Conservation (phyloP, 1,140 invertebrate species). For the Pseudomyrmex cubaensis region DNA sequence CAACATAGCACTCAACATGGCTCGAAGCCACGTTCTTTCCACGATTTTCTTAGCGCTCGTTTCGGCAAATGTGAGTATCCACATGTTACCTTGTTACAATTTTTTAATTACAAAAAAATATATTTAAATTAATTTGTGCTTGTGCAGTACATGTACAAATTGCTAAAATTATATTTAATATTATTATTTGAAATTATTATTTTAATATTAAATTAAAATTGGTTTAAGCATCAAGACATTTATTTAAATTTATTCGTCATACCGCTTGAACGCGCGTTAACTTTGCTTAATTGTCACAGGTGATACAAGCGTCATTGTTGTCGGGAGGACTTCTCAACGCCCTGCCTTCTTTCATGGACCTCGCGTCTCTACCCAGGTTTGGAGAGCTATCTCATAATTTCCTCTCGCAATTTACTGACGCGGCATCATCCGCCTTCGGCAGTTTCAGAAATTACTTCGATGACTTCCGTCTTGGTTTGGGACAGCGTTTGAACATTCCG, state of each 20-base stretch:
- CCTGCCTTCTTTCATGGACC: neutral
- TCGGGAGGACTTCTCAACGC: neutral
- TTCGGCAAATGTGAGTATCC: constrained; percentile 35
- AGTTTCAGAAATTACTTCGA: neutral
- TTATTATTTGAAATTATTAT: too few relatives aligned
- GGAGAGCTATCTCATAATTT: neutral
- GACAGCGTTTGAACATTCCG: neutral
- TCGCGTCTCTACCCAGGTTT: neutral
- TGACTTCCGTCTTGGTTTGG: neutral
- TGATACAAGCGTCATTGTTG: constrained; percentile 17
- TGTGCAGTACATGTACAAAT: too few relatives aligned
- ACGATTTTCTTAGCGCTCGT: constrained; percentile 12
- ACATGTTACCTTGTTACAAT: neutral
- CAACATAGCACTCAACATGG: constrained; percentile 13
- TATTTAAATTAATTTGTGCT: too few relatives aligned
- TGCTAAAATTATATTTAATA: too few relatives aligned
- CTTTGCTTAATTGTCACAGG: constrained; percentile 22
- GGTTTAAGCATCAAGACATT: neutral
- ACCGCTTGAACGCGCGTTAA: neutral
- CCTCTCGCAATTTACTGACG: neutral
- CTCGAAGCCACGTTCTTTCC: neutral
- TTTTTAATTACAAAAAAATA: neutral
- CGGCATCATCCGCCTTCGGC: neutral
- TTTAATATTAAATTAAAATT: neutral
- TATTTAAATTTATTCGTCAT: neutral